These are phyloP conservation scores for Colletes gigas DNA, from an alignment of 1,140 invertebrate genomes.

Conservation along the genomic window DNA sequence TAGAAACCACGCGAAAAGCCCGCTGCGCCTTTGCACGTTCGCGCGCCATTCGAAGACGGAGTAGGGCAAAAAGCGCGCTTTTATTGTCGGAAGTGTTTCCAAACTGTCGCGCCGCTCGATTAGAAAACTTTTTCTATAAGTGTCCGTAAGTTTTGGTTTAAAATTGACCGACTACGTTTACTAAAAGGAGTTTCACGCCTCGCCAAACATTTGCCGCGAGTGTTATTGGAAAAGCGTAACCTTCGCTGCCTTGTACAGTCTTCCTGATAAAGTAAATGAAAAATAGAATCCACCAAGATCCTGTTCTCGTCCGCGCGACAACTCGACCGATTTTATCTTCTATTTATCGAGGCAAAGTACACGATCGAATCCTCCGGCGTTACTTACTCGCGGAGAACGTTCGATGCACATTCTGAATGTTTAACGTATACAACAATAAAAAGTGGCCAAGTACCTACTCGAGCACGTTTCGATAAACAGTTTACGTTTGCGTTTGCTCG, in stretches of 20 bases:
- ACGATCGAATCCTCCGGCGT: not conserved
- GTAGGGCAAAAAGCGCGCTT: not conserved
- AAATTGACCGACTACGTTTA: slow-evolving; percentile 18
- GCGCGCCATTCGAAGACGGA: not conserved
- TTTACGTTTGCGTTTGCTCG: not conserved
- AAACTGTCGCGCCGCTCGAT: not conserved
- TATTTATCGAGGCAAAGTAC: not conserved
- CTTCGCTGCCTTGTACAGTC: not conserved
- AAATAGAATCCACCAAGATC: not conserved
- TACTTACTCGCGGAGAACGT: not conserved
- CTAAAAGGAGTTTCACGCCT: slow-evolving; percentile 2
- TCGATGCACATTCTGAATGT: no score
- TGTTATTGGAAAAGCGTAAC: slow-evolving; percentile 8
- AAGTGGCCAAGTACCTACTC: not conserved
- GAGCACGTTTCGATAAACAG: not conserved
- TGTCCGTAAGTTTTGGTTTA: not conserved
- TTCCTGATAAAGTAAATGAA: not conserved
- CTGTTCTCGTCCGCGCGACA: not conserved
- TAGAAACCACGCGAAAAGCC: not conserved
- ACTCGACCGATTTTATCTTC: not conserved
- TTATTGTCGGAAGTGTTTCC: not conserved
- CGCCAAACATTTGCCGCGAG: slow-evolving; percentile 22
- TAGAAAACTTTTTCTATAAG: slow-evolving; percentile 2
- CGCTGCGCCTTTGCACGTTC: not conserved
- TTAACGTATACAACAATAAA: not conserved